A percentile compares a stretch with the other conserved stretches of the same genome.
These are phyloP conservation scores for Strigamia crassipes DNA, from an alignment of 2,888 invertebrate species.

Conservation along the genomic window DNA sequence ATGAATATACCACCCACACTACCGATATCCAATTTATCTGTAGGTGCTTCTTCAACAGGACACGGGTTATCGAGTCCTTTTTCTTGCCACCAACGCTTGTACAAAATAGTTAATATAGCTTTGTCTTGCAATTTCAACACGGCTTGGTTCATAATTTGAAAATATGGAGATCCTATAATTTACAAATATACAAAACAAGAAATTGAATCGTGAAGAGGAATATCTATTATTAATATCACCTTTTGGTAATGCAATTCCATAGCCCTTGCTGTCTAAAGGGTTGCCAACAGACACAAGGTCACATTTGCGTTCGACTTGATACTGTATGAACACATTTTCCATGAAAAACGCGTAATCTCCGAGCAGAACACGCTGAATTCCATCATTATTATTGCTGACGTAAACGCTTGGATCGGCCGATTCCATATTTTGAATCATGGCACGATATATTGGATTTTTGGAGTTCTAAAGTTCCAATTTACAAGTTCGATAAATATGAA, in stretches of 20 bases:
- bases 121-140: conserved; percentile 95
- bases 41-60: conserved; percentile 55
- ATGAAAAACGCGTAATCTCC: conserved; percentile 93
- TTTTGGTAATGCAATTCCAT: conserved; percentile 91
- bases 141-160: conserved; percentile 90
- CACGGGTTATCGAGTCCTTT: conserved; percentile 61
- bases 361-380: conserved; percentile 81
- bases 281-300: conserved; percentile 88
- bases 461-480: background rate
- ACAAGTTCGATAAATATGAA: too few relatives aligned
- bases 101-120: conserved; percentile 86
- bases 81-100: conserved; percentile 98
- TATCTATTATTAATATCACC: conserved; percentile 66
- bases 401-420: conserved; percentile 14
- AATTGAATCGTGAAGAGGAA: too few relatives aligned
- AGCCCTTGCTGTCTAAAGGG: conserved; percentile 90
- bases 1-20: conserved; percentile 97
- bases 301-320: conserved; percentile 86
- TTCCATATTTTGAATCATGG: background rate
- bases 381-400: conserved; percentile 77
- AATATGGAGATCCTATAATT: conserved; percentile 82
- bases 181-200: too few relatives aligned
- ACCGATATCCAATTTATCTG: conserved; percentile 67
- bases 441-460: background rate
- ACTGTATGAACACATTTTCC: conserved; percentile 97